Base-by-base conservation (phyloP, 2,797 vertebrate species). In the Amblyraja radiata region DNA sequence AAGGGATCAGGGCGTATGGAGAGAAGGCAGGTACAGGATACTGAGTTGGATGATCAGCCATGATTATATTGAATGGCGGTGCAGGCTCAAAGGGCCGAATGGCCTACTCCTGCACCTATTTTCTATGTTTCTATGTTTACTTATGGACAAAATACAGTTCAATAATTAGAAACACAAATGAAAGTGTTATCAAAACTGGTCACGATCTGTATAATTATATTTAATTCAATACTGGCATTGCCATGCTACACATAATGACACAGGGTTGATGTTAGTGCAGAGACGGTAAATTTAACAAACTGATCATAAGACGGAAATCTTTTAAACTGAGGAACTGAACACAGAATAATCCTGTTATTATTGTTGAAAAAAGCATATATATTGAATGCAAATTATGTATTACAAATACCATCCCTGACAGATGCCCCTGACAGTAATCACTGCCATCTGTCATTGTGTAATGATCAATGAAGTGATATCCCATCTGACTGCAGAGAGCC, bases 381-480 rank as follows among this genome's bases (percentile, higher is more conserved):
- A 1, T 74, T 46, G 28, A 91, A 76, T 76, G 9, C 23, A 54
- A 16, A n/a, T 76, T 16, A 74, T 92, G 76, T 92, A 6, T n/a
- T 76, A 25, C 39, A 74, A 54, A 58, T 39, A 9, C 25, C 28
- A 76, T 28, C 71, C 2, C 90, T 76, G 90, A 92, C 90, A 92
- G 90, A 92, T 92, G 90, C 71, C 25, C 23, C 36, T 76, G 65
- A 10, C 46, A 92, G 74, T 54, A 92, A 74, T 92, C 90, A 76
- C 90, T 58, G 28, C 90, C 90, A 92, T 73, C 71, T 92, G 90
- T 46, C 71, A 76, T 54, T 92, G 90, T 71, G 71, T n/a, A 46
- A 25, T 21, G 39, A 92, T 76, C 90, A 92, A 92, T 92, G 90
- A 74, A 76, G 25, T 74, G 90, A 76, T 92, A 76, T 71, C 73